Base-by-base conservation (phyloP, 2,888 invertebrate species). In the Arrhopalites spinosus region DNA sequence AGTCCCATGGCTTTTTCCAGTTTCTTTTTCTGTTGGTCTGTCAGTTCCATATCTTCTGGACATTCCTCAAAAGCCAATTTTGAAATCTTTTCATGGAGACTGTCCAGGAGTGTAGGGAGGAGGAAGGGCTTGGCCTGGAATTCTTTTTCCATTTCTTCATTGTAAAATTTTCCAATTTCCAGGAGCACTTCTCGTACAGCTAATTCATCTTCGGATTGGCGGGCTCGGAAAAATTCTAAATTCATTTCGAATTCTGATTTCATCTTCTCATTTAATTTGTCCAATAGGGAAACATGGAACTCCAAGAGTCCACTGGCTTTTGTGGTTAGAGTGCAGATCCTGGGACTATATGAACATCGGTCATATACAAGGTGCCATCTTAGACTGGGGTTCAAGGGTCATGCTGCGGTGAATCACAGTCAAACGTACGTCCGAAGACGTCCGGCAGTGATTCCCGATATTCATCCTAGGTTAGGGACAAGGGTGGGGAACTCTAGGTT, bases 81-180 rank as follows among this genome's bases (percentile, higher is more conserved):
- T 5, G 23, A n/a, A 0, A 56, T 3, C 0, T 59, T 17, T 1
- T 67, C n/a, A 25, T 67, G 27, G 8, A 67, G 8, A 3, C n/a
- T 11, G 1, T n/a, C 2, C 15, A 74, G 68, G 17, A 68, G 59
- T n/a, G n/a, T 59, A 3, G 72, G 47, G 8, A 30, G 20, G 11
- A 45, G 20, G 30, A 59, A 72, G 5, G 20, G 23, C 20, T 72
- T 61, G 2, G 20, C 1, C 15, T 45, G 15, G 17, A 72, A 45
- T 2, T 43, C 15, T 20, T 72, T 72, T 7, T 72, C 63, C 72
- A 72, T 72, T 25, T 72, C 63, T 43, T 61, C 43, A 25, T 63
- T 72, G 63, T 72, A 72, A 45, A 61, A 72, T 20, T 17, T 23
- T 23, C 25, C 61, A 17, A 61, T 36, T 23, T 61, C 47, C 13